A percentile compares a stretch with the other conserved stretches of the same genome.
Evolutionary conservation across 2,113 vertebrate genomes (phyloP).

Genomic region (Australoheros scitulus): DNA sequence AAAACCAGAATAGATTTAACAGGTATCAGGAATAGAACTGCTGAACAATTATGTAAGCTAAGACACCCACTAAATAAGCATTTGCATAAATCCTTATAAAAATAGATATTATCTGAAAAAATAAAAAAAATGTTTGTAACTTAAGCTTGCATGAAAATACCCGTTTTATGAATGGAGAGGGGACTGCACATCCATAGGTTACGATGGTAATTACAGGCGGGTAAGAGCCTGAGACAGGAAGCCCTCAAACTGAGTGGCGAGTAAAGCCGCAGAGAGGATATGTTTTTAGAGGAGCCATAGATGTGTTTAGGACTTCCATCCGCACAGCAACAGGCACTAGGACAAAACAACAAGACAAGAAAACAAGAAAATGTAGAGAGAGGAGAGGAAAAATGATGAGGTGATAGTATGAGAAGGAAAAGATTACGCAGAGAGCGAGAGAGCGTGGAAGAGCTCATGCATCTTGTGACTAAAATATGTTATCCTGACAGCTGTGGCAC

Average conservation of each 20-base stretch:
- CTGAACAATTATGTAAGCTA: constrained; percentile 40
- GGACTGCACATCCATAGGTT: constrained; percentile 62
- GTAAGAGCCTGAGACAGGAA: constrained; percentile 59
- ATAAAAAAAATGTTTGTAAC: background rate
- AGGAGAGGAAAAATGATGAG: constrained; percentile 22
- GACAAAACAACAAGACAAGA: constrained; percentile 61
- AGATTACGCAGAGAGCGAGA: background rate
- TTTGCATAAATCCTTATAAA: constrained; percentile 56
- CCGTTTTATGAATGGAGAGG: constrained; percentile 67
- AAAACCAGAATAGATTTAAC: constrained; percentile 53
- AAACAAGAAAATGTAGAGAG: constrained; percentile 35
- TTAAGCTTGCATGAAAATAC: constrained; percentile 48
- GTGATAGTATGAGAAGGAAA: background rate
- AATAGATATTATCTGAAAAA: constrained; percentile 32
- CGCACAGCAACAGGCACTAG: constrained; percentile 61
- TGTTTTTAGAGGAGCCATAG: constrained; percentile 69
- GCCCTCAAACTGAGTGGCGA: constrained; percentile 52
- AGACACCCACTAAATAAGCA: constrained; percentile 45
- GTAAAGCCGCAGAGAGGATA: constrained; percentile 70
- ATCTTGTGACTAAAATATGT: background rate
- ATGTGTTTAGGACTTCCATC: constrained; percentile 57
- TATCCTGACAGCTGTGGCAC: background rate
- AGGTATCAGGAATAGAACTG: constrained; percentile 52
- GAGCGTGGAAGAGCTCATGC: background rate
- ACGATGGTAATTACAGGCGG: constrained; percentile 69